Evolutionary conservation across 2,797 vertebrate species (phyloP), one percentile per base, ranked within the genome.

Genomic region (Pteronotus mesoamericanus): DNA sequence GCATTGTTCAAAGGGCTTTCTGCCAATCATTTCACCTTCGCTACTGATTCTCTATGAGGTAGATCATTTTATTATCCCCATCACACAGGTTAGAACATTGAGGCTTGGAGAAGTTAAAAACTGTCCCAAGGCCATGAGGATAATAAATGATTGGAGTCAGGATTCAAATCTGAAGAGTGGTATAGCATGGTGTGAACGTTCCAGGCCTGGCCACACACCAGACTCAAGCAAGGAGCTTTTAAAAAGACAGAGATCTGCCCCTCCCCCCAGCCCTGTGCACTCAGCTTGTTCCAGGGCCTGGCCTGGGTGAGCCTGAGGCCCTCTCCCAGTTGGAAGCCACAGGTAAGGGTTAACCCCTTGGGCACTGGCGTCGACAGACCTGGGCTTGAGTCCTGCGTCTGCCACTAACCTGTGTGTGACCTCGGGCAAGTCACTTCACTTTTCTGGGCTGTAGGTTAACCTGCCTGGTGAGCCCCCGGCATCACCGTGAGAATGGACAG

Each of bases 401-500:
- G 29, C 53, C 29, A 21, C 59, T 89, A 51, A 48, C 32, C 51
- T 22, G 16, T n/a, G 2, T 21, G 53, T 85, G 92, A 34, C 39
- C 59, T 7, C 77, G 71, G 18, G 2, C 53, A 34, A 51, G 34
- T 39, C 85, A 34, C 24, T 34, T 86, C 24, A 1, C 16, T 42
- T 34, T 77, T 57, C 53, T 86, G 78, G 55, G 39, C 14, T 53
- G 64, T 11, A 9, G 37, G 16, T 10, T 9, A 0, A 4, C 32
- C 10, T 51, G 37, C 11, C 34, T 1, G 1, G 24, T 1, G 11
- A 5, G 5, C 24, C 89, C 69, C 4, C 19, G 21, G 78, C 53
- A 18, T 42, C 71, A 9, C 1, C 4, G 2, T 10, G 18, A 46
- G 44, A 66, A 29, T 0, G 0, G 53, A 18, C 16, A 15, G 1